Conservation (phyloP, 2,888 invertebrate species). For the Tridacna crocea region DNA sequence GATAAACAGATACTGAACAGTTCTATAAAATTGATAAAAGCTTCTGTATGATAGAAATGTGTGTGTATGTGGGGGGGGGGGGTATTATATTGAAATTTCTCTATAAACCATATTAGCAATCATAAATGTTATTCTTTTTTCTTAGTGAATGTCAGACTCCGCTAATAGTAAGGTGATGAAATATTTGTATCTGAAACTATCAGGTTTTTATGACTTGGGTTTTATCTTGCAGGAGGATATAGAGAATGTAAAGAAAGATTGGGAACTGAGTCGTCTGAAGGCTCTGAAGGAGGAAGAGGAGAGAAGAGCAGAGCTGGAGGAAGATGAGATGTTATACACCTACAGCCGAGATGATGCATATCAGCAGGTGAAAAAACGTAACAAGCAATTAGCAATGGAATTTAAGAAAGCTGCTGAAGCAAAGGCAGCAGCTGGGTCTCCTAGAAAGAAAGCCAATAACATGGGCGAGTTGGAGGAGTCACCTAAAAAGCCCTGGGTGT, state of each 20-base stretch:
- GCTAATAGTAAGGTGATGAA: too few relatives aligned
- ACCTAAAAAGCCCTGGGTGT: slow-evolving; percentile 47
- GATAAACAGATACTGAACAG: too few relatives aligned
- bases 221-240: slow-evolving; percentile 87
- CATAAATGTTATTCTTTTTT: too few relatives aligned
- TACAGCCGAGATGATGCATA: slow-evolving; percentile 91
- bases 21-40: too few relatives aligned
- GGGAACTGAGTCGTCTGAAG: slow-evolving; percentile 91
- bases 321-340: slow-evolving; percentile 88
- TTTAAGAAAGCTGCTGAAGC: slow-evolving; percentile 50
- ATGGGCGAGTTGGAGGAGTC: slow-evolving; percentile 35
- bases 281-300: slow-evolving; percentile 85
- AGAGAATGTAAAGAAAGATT: slow-evolving; percentile 89
- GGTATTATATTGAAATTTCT: too few relatives aligned
- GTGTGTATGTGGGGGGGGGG: too few relatives aligned
- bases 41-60: too few relatives aligned
- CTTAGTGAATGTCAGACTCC: too few relatives aligned
- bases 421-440: slow-evolving; percentile 39
- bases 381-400: slow-evolving; percentile 56
- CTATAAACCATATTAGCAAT: too few relatives aligned
- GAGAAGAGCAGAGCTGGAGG: slow-evolving; percentile 83
- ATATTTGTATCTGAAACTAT: too few relatives aligned
- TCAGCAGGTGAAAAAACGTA: slow-evolving; percentile 90
- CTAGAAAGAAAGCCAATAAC: slow-evolving; percentile 36
- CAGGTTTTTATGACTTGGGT: too few relatives aligned